A percentile compares a stretch with the other conserved stretches of the same genome.
These are phyloP conservation scores for Ornithoptera priamus DNA, from an alignment of 2,888 invertebrate genomes.

Conservation along the genomic window DNA sequence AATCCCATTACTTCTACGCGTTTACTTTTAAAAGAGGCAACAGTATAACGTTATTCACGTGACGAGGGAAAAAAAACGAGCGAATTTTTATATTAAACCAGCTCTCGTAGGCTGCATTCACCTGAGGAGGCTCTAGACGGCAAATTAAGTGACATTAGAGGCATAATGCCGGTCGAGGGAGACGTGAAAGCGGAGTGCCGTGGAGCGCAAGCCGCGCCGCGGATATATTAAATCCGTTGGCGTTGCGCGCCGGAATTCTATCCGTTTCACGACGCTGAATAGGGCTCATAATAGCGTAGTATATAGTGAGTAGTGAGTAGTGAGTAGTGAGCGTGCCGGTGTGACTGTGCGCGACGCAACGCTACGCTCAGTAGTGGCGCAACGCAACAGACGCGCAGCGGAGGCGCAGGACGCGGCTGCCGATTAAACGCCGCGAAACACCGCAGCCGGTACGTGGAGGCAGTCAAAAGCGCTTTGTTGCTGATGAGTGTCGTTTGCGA, in stretches of 20 bases:
- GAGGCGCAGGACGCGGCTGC: conserved; percentile 40
- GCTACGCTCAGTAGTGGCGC: conserved; percentile 47
- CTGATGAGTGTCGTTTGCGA: conserved; percentile 29
- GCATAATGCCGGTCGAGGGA: conserved; percentile 70
- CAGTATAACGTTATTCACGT: conserved; percentile 67
- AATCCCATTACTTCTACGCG: conserved; percentile 73
- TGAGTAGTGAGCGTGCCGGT: conserved; percentile 16
- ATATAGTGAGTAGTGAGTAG: not conserved
- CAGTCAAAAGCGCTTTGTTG: conserved; percentile 49
- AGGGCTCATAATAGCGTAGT: conserved; percentile 25
- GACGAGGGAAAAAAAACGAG: conserved; percentile 58
- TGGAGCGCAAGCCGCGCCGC: conserved; percentile 49
- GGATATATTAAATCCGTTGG: conserved; percentile 32
- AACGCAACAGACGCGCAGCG: conserved; percentile 49
- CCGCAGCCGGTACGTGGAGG: conserved; percentile 39
- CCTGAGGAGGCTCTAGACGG: conserved; percentile 76
- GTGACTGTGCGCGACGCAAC: conserved; percentile 34
- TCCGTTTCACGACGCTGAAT: conserved; percentile 28
- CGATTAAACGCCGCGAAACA: conserved; percentile 43
- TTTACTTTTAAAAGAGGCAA: conserved; percentile 74
- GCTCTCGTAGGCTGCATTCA: conserved; percentile 70
- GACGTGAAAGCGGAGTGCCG: conserved; percentile 68
- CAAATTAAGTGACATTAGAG: conserved; percentile 79
- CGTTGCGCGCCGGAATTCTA: conserved; percentile 18
- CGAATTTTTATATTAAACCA: conserved; percentile 76